Base-by-base conservation (phyloP, 2,888 invertebrate genomes). In the Hemicrepidius hirtus region DNA sequence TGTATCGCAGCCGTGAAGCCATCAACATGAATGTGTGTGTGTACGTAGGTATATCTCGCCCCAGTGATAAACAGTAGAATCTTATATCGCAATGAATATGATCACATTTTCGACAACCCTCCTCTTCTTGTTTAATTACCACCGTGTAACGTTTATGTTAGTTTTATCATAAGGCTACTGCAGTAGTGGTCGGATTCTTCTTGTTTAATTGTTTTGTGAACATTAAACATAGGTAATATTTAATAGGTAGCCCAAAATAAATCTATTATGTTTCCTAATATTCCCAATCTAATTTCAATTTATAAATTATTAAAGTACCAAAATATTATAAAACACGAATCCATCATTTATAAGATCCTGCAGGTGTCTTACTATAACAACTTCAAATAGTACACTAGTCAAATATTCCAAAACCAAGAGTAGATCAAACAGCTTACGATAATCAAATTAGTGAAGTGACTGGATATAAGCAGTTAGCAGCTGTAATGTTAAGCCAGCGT, bases 401-500 rank as follows among this genome's bases (percentile, higher is more conserved):
- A 46, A 46, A 32, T 32, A 60, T 68, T 60, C 18, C 37, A 12
- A 46, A 69, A 28, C 44, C 44, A 46, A 60, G 40, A 32, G 55
- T 46, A 57, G 63, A 64, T 69, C 18, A 57, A 70, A 49, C 55
- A 44, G 69, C 64, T 64, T 49, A 60, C 46, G 44, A 53, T 72
- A 67, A 72, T 68, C 62, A 63, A 72, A 72, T 72, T 72, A 68
- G 57, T 32, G 53, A 63, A 68, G 57, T 55, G 55, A 63, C 69
- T 68, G 67, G 57, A 72, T 67, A 60, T 60, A 67, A 62, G 67
- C 63, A 72, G 63, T 72, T 67, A 60, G 67, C 71, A 72, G 71
- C 71, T 72, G 71, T 63, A 67, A 44, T 68, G 68, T 63, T 72
- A 73, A 73, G 73, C 69, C 73, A 69, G 44, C 73, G 73, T 73